These are phyloP conservation scores for Mus minutoides DNA, from an alignment of 2,797 vertebrate genomes.

Conservation along the genomic window DNA sequence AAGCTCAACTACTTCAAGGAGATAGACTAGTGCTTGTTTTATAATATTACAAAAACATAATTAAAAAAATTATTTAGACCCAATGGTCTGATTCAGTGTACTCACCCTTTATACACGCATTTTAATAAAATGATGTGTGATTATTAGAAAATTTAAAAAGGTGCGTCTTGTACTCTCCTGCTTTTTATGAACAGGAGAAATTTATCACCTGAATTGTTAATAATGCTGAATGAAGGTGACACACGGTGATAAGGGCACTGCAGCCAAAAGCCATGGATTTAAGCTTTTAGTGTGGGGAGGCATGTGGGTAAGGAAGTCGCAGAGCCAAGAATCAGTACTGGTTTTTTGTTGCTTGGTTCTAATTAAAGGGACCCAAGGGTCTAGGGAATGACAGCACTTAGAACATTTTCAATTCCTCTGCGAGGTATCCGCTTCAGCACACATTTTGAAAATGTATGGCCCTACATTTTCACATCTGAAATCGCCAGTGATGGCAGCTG, in stretches of 20 bases:
- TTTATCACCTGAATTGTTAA: not conserved
- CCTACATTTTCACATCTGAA: conserved; percentile 30
- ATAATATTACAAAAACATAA: not conserved
- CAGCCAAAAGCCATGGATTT: not conserved
- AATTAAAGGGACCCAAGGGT: not conserved
- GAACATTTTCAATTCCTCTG: not conserved
- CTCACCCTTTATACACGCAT: not conserved
- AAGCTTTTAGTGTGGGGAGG: not conserved
- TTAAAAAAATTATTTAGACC: not conserved
- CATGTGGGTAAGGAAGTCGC: not conserved
- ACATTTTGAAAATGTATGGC: not conserved
- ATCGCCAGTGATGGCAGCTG: not conserved
- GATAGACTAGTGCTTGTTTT: not conserved
- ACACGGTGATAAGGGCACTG: not conserved
- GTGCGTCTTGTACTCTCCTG: not conserved
- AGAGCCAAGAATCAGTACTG: not conserved
- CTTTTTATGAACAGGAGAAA: conserved; percentile 31
- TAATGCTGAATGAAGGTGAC: not conserved
- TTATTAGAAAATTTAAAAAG: not conserved
- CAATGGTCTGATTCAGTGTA: not conserved
- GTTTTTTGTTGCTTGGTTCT: not conserved
- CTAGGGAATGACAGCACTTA: not conserved
- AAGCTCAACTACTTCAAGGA: not conserved
- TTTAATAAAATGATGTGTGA: not conserved
- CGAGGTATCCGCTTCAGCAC: not conserved